Percentiles rank a stretch among this genome's conserved stretches.
Evolutionary conservation across 2,888 invertebrate genomes (phyloP).

Genomic region (Frankliniella intonsa): DNA sequence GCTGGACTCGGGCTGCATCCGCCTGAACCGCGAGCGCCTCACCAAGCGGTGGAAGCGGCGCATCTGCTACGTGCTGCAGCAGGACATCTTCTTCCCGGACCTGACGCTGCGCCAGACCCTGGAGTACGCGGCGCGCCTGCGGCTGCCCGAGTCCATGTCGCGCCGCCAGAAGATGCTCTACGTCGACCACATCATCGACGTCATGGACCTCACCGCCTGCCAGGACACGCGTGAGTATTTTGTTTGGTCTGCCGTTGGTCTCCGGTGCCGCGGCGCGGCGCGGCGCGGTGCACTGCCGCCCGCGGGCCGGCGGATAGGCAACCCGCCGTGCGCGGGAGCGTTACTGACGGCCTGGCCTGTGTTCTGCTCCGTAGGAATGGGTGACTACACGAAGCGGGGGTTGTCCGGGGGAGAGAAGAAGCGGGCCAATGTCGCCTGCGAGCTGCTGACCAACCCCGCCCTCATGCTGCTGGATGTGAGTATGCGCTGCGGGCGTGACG

Average conservation of each 20-base stretch:
- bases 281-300: too few species aligned
- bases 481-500: conserved; percentile 36
- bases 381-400: conserved; percentile 68
- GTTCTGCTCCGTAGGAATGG: conserved; percentile 54
- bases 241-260: not conserved
- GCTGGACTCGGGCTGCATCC: conserved; percentile 61
- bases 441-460: conserved; percentile 73
- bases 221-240: conserved; percentile 64
- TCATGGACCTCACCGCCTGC: conserved; percentile 66
- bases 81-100: conserved; percentile 75
- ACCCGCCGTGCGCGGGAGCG: not conserved
- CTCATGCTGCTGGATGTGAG: conserved; percentile 74
- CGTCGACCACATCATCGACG: conserved; percentile 71
- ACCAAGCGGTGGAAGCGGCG: conserved; percentile 67
- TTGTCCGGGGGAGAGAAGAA: conserved; percentile 80
- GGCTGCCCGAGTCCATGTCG: conserved; percentile 67
- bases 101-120: conserved; percentile 72
- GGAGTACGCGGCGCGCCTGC: conserved; percentile 59
- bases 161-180: conserved; percentile 68
- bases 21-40: conserved; percentile 59
- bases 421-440: conserved; percentile 75
- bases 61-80: conserved; percentile 76
- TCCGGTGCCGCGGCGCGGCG: too few species aligned
- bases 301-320: too few species aligned
- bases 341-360: not conserved